Base-by-base conservation (phyloP, 2,888 invertebrate genomes). In the Trypoxylon attenuatum region DNA sequence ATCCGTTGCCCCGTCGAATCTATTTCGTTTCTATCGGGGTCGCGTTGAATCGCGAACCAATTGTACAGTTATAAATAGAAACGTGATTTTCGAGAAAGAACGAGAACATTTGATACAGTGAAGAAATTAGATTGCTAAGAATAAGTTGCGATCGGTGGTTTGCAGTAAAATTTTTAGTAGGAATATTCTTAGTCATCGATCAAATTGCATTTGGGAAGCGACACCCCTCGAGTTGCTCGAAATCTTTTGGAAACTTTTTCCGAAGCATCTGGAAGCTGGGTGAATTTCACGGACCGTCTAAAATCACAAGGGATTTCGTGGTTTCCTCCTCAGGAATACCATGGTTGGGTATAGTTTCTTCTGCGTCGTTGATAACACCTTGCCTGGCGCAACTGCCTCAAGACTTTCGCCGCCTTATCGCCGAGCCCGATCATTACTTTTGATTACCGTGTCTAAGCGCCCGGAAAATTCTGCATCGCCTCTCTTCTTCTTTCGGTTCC, bases 121-220 rank as follows among this genome's bases (percentile, higher is more conserved):
- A n/a, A n/a, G n/a, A n/a, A n/a, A n/a, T n/a, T n/a, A n/a, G n/a
- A n/a, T n/a, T n/a, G n/a, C n/a, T n/a, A n/a, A n/a, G n/a, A n/a
- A n/a, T n/a, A n/a, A n/a, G n/a, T n/a, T 22, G 2, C 18, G 21
- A 16, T 25, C 52, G 22, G 33, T 45, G 62, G 33, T 29, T 25
- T 42, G 59, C 53, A 46, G 61, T 63, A 15, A 63, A 63, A 63
- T 64, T 55, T 64, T 64, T 5, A 55, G 23, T 38, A 53, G 39
- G 47, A 51, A 52, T 62, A 52, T 57, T 19, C 13, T 5, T 25
- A 5, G 15, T 2, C 8, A 10, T 6, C 13, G 33, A 33, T 33
- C 33, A 13, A 33, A 8, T n/a, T n/a, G n/a, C n/a, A n/a, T n/a
- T n/a, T n/a, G n/a, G n/a, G n/a, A n/a, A n/a, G n/a, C n/a, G n/a